Base-by-base conservation (phyloP, 2,797 vertebrate species). In the Periparus ater region DNA sequence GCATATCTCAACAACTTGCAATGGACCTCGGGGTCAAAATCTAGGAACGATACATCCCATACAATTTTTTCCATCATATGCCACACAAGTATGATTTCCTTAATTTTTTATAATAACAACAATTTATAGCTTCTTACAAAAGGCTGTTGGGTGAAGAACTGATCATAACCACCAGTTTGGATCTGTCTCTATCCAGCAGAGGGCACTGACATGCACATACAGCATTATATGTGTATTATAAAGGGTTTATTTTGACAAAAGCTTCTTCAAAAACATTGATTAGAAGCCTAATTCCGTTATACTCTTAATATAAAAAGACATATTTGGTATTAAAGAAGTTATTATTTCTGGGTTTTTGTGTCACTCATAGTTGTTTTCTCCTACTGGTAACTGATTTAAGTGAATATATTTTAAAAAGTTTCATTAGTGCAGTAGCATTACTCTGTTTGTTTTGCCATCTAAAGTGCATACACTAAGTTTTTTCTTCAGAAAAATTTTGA, bases 161-260 rank as follows among this genome's bases (percentile, higher is more conserved):
- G 14, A 40, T 53, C 11, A 17, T 2, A 26, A 77, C 29, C 40
- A 50, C 21, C 32, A n/a, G 54, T 32, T 70, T 62, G 42, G 83
- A 22, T 73, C 44, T 90, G 36, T 62, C 29, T 75, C 47, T 72
- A 11, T 44, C 91, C 96, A 96, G 94, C 93, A 96, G 96, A 95
- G 95, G 93, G 93, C 91, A 78, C 70, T 84, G 66, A 72, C 34
- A 73, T 2, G 70, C 54, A 66, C 44, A 20, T 13, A 10, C 48
- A 85, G 27, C 36, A 34, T 57, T 14, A 26, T 27, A 53, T 18
- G 18, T 8, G 1, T 68, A 10, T 54, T 34, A n/a, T 19, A 34
- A 34, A 12, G 0, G 18, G 3, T 2, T 1, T 14, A 50, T 73
- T 79, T 57, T 68, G 23, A 48, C 30, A 58, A 79, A 68, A 22